Conservation (phyloP, 2,888 invertebrate genomes). For the Aproaerema taeniolella region DNA sequence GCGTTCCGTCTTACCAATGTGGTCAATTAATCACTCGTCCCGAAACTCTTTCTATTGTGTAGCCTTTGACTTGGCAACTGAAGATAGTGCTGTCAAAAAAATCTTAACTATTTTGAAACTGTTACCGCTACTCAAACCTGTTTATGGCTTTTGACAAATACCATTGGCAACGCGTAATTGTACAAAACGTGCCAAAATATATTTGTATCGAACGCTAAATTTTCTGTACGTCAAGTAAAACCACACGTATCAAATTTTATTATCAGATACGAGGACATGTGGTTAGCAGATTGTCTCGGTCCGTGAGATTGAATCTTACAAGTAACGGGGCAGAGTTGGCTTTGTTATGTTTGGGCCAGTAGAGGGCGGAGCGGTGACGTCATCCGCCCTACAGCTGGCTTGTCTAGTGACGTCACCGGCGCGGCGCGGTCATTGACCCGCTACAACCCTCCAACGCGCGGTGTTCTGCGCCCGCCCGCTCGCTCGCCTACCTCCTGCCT, state of each 20-base stretch:
- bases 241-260: conserved; percentile 53
- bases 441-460: conserved; percentile 47
- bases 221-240: conserved; percentile 42
- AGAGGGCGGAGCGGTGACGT: conserved; percentile 58
- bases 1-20: conserved; percentile 60
- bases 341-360: conserved; percentile 40
- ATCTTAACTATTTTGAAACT: too few species aligned
- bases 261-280: conserved; percentile 54
- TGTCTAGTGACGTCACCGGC: conserved; percentile 56
- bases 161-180: too few species aligned
- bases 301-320: conserved; percentile 53
- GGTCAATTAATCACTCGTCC: conserved; percentile 62
- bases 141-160: too few species aligned
- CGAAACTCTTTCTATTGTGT: conserved; percentile 32
- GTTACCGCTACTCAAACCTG: too few species aligned
- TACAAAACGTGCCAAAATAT: neutral
- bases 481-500: conserved; percentile 21
- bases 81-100: conserved; percentile 28
- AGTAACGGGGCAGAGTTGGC: conserved; percentile 42
- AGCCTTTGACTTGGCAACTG: conserved; percentile 26
- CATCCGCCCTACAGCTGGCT: conserved; percentile 24
- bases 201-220: neutral
- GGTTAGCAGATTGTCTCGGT: conserved; percentile 44
- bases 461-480: conserved; percentile 31
- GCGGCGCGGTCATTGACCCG: conserved; percentile 56